Evolutionary conservation across 2,888 invertebrate genomes (phyloP).

Genomic region (Apamea sordens): DNA sequence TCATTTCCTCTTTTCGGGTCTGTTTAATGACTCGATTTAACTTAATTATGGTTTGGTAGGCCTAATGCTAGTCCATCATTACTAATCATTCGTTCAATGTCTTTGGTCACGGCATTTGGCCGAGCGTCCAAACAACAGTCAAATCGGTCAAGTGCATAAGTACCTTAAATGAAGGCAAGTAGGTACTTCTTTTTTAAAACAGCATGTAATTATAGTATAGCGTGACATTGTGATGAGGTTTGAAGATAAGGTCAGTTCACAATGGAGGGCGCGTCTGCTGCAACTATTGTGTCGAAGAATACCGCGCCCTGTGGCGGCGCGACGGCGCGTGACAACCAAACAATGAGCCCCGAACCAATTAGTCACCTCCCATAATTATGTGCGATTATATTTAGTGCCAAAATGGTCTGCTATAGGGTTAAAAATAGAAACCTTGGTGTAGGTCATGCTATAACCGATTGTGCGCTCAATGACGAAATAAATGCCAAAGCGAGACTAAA

Average conservation of each 20-base stretch:
- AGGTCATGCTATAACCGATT: slow-evolving; percentile 38
- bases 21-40: slow-evolving; percentile 35
- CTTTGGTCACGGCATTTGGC: slow-evolving; percentile 58
- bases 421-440: slow-evolving; percentile 35
- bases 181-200: slow-evolving; percentile 43
- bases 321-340: slow-evolving; percentile 75
- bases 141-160: slow-evolving; percentile 49
- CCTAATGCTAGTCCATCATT: slow-evolving; percentile 45
- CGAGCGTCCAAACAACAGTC: slow-evolving; percentile 35
- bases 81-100: slow-evolving; percentile 54
- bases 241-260: slow-evolving; percentile 78
- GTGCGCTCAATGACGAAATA: slow-evolving; percentile 3
- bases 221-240: slow-evolving; percentile 67
- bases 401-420: slow-evolving; percentile 23
- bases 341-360: slow-evolving; percentile 73
- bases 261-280: slow-evolving; percentile 77
- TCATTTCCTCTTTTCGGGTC: slow-evolving; percentile 10
- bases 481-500: slow-evolving; percentile 17
- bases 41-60: slow-evolving; percentile 40
- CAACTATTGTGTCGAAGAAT: slow-evolving; percentile 72
- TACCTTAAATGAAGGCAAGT: slow-evolving; percentile 27
- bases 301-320: slow-evolving; percentile 80
- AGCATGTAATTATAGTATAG: slow-evolving; percentile 65
- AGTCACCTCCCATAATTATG: slow-evolving; percentile 68
- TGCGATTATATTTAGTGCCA: slow-evolving; percentile 48